Conservation (phyloP, 2,888 invertebrate species). For the Aricia artaxerxes region DNA sequence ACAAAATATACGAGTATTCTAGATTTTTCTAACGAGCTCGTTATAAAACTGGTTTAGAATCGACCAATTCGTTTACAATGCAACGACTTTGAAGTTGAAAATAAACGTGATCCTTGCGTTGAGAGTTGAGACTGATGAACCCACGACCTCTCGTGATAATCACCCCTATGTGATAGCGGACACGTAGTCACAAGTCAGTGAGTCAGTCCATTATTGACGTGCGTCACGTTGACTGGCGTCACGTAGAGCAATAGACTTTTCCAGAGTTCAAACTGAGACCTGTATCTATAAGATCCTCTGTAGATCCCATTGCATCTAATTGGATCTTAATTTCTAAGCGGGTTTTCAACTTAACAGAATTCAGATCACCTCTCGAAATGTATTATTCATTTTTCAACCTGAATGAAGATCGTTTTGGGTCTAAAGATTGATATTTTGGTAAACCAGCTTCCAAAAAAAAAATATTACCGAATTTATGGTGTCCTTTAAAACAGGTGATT, state of each 20-base stretch:
- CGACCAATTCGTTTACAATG: background rate
- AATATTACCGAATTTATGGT: too few species aligned
- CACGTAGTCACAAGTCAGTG: background rate
- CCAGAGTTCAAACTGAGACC: background rate
- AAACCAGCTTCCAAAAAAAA: too few species aligned
- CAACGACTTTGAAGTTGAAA: background rate
- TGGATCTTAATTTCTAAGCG: too few species aligned
- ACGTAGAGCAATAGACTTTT: background rate
- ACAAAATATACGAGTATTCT: background rate
- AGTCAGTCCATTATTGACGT: background rate
- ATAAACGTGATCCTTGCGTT: background rate
- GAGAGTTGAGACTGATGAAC: background rate
- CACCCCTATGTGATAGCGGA: background rate
- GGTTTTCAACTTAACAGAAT: too few species aligned
- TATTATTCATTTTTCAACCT: too few species aligned
- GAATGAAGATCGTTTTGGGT: too few species aligned
- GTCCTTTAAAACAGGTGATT: background rate
- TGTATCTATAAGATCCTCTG: background rate
- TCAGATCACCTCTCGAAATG: too few species aligned
- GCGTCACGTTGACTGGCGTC: background rate
- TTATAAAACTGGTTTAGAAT: background rate
- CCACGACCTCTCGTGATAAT: slow-evolving; percentile 8
- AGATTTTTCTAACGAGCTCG: slow-evolving; percentile 2
- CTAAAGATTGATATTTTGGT: too few species aligned
- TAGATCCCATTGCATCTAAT: background rate